Evolutionary conservation across 92 coral and sea anemone species (phyloP).

Genomic region (Blastomussa wellsi): DNA sequence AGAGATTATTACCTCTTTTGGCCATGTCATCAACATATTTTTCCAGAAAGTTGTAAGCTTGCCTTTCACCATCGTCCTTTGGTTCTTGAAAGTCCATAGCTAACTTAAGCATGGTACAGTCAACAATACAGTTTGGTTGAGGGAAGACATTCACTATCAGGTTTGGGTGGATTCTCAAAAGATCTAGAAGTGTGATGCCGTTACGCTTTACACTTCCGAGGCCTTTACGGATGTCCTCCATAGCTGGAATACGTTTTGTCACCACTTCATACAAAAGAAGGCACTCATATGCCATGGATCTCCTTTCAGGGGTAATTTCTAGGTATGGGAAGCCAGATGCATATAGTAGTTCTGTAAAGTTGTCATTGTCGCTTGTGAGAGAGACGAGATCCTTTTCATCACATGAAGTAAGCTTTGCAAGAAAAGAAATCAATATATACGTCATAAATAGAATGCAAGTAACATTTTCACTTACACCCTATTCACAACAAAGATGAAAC

Average conservation of each 20-base stretch:
- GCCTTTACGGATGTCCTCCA: conserved; percentile 51
- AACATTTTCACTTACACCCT: too few relatives aligned
- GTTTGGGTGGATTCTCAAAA: conserved; percentile 14
- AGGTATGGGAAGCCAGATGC: conserved; percentile 51
- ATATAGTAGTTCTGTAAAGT: conserved; percentile 35
- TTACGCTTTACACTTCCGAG: conserved; percentile 28
- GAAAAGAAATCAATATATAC: conserved; percentile 8
- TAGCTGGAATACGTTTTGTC: conserved; percentile 40
- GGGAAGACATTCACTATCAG: conserved; percentile 41
- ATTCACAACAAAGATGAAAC: too few relatives aligned
- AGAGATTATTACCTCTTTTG: conserved; percentile 36
- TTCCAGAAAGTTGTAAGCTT: conserved; percentile 4
- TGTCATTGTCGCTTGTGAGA: conserved; percentile 11
- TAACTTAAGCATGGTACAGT: conserved; percentile 6
- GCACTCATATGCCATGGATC: conserved; percentile 47
- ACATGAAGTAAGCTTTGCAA: conserved; percentile 18
- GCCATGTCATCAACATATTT: conserved; percentile 24
- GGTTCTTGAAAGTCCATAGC: neutral
- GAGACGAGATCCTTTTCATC: conserved; percentile 16
- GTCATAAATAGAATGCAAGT: too few relatives aligned
- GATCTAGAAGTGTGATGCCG: conserved; percentile 38
- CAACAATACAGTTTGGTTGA: neutral
- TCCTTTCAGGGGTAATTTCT: conserved; percentile 3
- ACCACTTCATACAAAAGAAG: conserved; percentile 46
- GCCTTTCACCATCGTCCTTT: neutral